Evolutionary conservation across 2,113 vertebrate species (phyloP), one percentile per base, ranked within the genome.

Genomic region (Meriones unguiculatus): DNA sequence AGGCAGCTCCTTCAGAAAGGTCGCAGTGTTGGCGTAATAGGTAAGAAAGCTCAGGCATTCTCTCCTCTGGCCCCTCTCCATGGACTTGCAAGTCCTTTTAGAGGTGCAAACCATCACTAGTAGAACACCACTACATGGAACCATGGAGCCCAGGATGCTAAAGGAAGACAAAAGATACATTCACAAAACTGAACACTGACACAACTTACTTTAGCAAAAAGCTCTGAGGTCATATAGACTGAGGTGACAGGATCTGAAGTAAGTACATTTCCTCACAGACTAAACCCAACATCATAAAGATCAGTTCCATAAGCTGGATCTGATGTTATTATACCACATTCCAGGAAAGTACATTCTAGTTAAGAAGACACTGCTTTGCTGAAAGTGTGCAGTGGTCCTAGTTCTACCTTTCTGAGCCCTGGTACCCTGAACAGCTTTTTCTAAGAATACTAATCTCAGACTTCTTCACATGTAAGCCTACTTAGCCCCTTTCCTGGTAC

Each of bases 1-100:
- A 59, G 89, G n/a, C 28, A 76, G 64, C 32, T 92, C 38, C 25
- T 85, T 89, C 91, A 87, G 12, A 89, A 86, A 93, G 57, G 54
- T 9, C 72, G 35, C 35, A 38, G 38, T 62, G 35, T 25, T 15
- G 7, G 54, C 8, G 7, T 25, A 62, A 35, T 62, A 13, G 35
- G 54, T 62, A 62, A 7, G 54, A 62, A 62, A 62, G 80, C 6
- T 62, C 35, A 22, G 38, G 64, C 41, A 59, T 30, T 73, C 50
- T 89, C 73, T 72, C 28, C 12, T 81, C 54, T 59, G 69, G 5
- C 13, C 50, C 32, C 6, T 14, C 77, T 2, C n/a, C 4, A 8
- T 1, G 46, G n/a, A 41, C 75, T 52, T 70, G 41, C n/a, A 81
- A 57, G 90, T 72, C 30, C 57, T 72, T 91, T 52, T 18, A 24